Conservation (phyloP, 2,797 vertebrate species). For the Crenuchus spilurus region DNA sequence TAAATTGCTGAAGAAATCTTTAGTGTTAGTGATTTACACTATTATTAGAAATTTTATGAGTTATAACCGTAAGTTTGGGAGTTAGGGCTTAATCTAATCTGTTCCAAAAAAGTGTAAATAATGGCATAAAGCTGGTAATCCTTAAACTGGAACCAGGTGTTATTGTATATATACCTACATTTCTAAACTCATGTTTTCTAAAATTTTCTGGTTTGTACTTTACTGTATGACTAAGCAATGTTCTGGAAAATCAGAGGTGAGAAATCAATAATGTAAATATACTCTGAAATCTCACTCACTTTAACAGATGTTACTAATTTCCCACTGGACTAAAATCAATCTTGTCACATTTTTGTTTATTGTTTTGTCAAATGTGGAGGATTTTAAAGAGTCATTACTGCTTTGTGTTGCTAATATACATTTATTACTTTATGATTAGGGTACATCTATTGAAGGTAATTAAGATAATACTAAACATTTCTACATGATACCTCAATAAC, state of each 20-base stretch:
- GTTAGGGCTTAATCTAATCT: slow-evolving; percentile 67
- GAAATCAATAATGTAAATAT: slow-evolving; percentile 87
- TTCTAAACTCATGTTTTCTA: slow-evolving; percentile 78
- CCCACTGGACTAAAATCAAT: slow-evolving; percentile 59
- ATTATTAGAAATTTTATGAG: slow-evolving; percentile 28
- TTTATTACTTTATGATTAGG: neutral
- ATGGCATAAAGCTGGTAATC: slow-evolving; percentile 75
- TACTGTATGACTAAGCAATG: slow-evolving; percentile 81
- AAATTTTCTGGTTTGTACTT: slow-evolving; percentile 82
- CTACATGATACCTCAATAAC: too few species aligned
- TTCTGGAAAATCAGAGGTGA: slow-evolving; percentile 79
- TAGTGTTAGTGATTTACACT: slow-evolving; percentile 44
- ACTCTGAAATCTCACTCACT: slow-evolving; percentile 75
- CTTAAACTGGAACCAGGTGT: slow-evolving; percentile 74
- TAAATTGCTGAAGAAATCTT: slow-evolving; percentile 32
- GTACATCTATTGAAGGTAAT: too few species aligned
- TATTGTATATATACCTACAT: slow-evolving; percentile 89
- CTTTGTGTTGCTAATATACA: slow-evolving; percentile 1
- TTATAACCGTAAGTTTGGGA: slow-evolving; percentile 43
- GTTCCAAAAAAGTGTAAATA: slow-evolving; percentile 82
- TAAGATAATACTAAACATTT: too few species aligned
- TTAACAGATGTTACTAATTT: slow-evolving; percentile 73
- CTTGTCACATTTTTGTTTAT: slow-evolving; percentile 48
- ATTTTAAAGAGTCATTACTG: slow-evolving; percentile 71
- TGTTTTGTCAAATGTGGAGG: slow-evolving; percentile 65